Evolutionary conservation across 2,113 vertebrate genomes (phyloP).

Genomic region (Ploceus nigricollis): DNA sequence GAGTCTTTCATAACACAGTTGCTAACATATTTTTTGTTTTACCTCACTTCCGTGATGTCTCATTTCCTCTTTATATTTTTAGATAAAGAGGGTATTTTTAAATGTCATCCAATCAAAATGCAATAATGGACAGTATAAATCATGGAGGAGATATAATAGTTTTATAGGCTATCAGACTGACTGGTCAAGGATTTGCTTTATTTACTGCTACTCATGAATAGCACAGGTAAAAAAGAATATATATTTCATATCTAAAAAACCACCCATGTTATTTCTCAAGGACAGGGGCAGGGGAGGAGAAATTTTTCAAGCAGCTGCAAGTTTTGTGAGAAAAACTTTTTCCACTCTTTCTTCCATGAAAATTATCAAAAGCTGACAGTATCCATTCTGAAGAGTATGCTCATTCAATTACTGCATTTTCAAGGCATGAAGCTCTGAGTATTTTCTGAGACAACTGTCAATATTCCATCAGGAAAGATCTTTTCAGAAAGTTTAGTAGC

Average conservation of each 20-base stretch:
- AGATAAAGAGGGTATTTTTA: background rate
- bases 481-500: background rate
- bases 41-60: background rate
- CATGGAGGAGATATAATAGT: background rate
- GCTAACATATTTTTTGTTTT: background rate
- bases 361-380: background rate
- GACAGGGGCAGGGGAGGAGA: rapidly evolving
- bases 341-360: background rate
- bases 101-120: background rate
- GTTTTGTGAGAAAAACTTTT: background rate
- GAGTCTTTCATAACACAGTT: background rate
- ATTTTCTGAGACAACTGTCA: background rate
- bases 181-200: background rate
- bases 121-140: background rate
- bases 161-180: background rate
- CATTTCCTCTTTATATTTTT: background rate
- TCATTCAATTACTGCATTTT: background rate
- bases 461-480: background rate
- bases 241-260: background rate
- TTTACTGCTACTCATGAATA: background rate
- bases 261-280: background rate
- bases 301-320: background rate
- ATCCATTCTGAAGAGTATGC: background rate
- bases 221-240: background rate
- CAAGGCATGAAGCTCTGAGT: background rate